Evolutionary conservation across 1,140 invertebrate genomes (phyloP), one percentile per base, ranked within the genome.

Genomic region (Olivierus martensii): DNA sequence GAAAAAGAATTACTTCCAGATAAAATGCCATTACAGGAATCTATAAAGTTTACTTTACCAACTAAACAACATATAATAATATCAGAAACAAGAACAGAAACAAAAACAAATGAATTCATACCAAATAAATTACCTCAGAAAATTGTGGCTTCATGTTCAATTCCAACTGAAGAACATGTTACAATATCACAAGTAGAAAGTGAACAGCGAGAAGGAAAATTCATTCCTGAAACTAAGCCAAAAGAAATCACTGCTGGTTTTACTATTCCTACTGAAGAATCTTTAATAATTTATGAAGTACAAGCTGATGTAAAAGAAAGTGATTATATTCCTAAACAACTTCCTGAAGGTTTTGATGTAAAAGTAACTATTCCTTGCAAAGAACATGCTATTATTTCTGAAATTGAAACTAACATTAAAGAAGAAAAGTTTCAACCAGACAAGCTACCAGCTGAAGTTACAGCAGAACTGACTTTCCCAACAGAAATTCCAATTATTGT

Each of bases 401-500:
- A 62, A 49, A 58, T 53, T 11, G 54, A 50, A 10, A 45, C 51
- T 35, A 48, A 53, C n/a, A 35, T 53, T 41, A 52, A 55, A 44
- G 58, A 63, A 54, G 46, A 50, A 12, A 18, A 44, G 3, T 44
- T 57, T 22, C 12, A 22, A 36, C 57, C 59, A 15, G 42, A 41
- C 10, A 44, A 46, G 7, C 34, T 52, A 17, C 49, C 49, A 18
- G 48, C 45, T 1, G 50, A 37, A 5, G 45, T 54, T 28, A 28
- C 9, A 42, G 45, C 46, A 17, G 43, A 49, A 34, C n/a, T 41
- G 28, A 54, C 21, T 47, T 15, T 61, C 37, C 38, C 52, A 12
- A 51, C 57, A 11, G 37, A 49, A 46, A 58, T 58, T 15, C 58
- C 59, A 41, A 35, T 61, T 45, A 37, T 58, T 3, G 52, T 56